Base-by-base conservation (phyloP, 1,140 invertebrate species). In the Campoletis sonorensis region DNA sequence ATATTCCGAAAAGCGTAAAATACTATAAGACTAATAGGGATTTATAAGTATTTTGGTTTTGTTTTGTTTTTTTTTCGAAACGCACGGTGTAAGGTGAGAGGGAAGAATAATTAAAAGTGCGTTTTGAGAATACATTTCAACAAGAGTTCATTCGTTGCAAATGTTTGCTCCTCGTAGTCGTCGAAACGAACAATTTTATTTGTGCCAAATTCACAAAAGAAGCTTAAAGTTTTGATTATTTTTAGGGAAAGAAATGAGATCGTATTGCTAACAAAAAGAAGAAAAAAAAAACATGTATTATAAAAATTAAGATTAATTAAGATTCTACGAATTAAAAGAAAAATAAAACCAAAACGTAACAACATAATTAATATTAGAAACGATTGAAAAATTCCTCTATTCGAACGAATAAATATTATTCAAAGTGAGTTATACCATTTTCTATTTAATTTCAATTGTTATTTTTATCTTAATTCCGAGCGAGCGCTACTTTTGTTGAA, bases 91-190 rank as follows among this genome's bases (percentile, higher is more conserved):
- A 51, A 21, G 40, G 71, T 73, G 70, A 33, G 30, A 7, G 30
- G 30, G 7, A 33, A 2, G 2, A 33, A 45, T 45, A 45, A 45
- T 11, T 58, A 23, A 26, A 73, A 27, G n/a, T 73, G 71, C 37
- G 71, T 21, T 73, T 73, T 26, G 51, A 16, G 5, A n/a, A 58
- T 58, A 11, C 27, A 73, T n/a, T 73, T 73, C n/a, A 26, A n/a
- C 18, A n/a, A 73, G 37, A 49, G 33, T 33, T 37, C 21, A 26
- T 21, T 5, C 11, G 8, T 16, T 51, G 37, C 37, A 73, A 26
- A 8, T 21, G 37, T n/a, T 16, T 51, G 40, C 71, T 73, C 71
- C 71, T 51, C 71, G 71, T 51, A n/a, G 71, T 73, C 71, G 40
- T 49, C 37, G 23, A n/a, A 58, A 16, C 21, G 5, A 13, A 49